These are phyloP conservation scores for Chanos chanos DNA, from an alignment of 2,797 vertebrate species.

Conservation along the genomic window DNA sequence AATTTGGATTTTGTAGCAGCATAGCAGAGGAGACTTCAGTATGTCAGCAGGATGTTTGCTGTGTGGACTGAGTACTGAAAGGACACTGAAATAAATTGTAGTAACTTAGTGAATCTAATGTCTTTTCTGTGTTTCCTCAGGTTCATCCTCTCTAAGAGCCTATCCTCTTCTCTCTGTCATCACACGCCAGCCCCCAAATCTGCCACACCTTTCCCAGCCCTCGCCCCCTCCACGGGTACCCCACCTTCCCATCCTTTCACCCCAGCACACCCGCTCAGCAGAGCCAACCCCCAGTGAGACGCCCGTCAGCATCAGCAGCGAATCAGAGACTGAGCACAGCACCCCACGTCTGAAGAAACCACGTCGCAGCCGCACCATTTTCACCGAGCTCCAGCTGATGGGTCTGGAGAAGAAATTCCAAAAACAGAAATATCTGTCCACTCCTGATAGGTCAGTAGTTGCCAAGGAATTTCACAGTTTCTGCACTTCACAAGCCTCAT, in stretches of 20 bases:
- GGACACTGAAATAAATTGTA: no score
- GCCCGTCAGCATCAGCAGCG: slow-evolving; percentile 82
- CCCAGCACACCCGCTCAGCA: slow-evolving; percentile 53
- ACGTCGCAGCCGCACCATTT: slow-evolving; percentile 93
- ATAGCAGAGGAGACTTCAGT: no score
- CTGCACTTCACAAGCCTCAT: background rate
- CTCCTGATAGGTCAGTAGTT: slow-evolving; percentile 87
- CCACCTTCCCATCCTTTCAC: slow-evolving; percentile 50
- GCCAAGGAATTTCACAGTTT: background rate
- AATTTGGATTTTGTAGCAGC: no score
- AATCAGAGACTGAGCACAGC: slow-evolving; percentile 87
- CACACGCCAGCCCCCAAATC: slow-evolving; percentile 79
- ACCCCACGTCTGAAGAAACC: slow-evolving; percentile 83
- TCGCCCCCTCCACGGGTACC: slow-evolving; percentile 54
- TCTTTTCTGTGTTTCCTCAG: slow-evolving; percentile 56
- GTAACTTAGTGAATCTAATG: background rate
- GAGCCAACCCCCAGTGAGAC: slow-evolving; percentile 66
- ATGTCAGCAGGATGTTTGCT: no score
- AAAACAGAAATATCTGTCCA: slow-evolving; percentile 98
- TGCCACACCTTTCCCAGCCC: slow-evolving; percentile 72
- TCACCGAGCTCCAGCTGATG: slow-evolving; percentile 97
- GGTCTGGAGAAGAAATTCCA: slow-evolving; percentile 99
- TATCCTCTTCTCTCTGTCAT: slow-evolving; percentile 92
- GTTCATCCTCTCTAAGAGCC: slow-evolving; percentile 80
- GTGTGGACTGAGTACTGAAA: no score